Evolutionary conservation across 2,113 vertebrate genomes (phyloP), one percentile per base, ranked within the genome.

Genomic region (Sylvietta virens): DNA sequence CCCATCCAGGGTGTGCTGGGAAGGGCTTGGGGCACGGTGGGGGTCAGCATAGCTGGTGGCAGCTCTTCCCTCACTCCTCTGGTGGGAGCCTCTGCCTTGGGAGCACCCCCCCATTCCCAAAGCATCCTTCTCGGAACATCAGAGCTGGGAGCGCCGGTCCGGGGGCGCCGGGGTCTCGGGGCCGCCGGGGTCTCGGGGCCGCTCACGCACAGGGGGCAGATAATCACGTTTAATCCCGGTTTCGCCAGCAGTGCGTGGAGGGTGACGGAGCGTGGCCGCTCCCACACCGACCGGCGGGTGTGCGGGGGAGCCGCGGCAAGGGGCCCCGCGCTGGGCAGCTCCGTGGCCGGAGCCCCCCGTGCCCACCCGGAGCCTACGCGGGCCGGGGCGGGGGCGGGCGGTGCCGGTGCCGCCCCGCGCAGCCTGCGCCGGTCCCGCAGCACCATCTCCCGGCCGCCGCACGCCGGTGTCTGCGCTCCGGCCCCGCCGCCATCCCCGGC

Each of bases 391-490:
- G 51, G 33, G 40, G 23, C 54, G 53, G 83, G 17, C 28, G 62
- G 44, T 33, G 62, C 18, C 71, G 73, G 56, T 53, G 1, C 65
- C 73, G 73, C 54, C 72, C 72, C 33, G 62, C 72, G 18, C 64
- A 78, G 39, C 54, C 62, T 45, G 28, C 15, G 73, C 69, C 47
- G 65, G 71, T 42, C 44, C 90, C 66, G 87, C 87, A 95, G 94
- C 94, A 45, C 91, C 94, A 87, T 56, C 94, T 95, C 73, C 91
- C 88, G 94, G 88, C 58, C 40, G 24, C 62, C 62, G 40, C 54
- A 35, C 78, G 70, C 39, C 45, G 45, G 0, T 67, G 78, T 11
- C 67, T 8, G 42, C 67, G 37, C 44, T 57, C 51, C 86, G 22
- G 66, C 44, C 33, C 28, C 23, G 27, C 57, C 35, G 51, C 85